Evolutionary conservation across 2,888 invertebrate species (phyloP).

Genomic region (Furcula furcula): DNA sequence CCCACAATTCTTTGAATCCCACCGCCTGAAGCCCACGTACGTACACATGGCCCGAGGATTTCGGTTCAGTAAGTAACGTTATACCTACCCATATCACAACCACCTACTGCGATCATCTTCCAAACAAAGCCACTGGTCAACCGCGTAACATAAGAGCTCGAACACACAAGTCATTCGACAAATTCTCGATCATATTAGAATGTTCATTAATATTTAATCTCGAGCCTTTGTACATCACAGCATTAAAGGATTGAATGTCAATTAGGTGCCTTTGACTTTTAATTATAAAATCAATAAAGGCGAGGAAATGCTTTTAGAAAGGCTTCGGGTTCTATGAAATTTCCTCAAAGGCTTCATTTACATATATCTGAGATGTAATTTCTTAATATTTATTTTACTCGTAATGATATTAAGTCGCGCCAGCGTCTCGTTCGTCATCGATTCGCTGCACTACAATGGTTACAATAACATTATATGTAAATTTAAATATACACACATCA

Average conservation of each 20-base stretch:
- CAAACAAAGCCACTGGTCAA: conserved; percentile 3
- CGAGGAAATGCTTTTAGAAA: conserved; percentile 8
- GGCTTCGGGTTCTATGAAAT: conserved; percentile 13
- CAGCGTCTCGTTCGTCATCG: too few relatives aligned
- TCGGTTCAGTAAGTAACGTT: too few relatives aligned
- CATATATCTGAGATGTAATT: too few relatives aligned
- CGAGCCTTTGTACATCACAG: conserved; percentile 4
- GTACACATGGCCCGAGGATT: too few relatives aligned
- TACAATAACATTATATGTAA: too few relatives aligned
- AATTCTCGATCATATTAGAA: conserved; percentile 5
- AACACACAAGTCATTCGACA: conserved; percentile 4
- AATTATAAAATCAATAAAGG: conserved; percentile 24
- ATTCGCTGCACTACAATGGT: too few relatives aligned
- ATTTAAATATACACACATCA: too few relatives aligned
- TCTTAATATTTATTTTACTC: too few relatives aligned
- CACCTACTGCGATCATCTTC: conserved; percentile 6
- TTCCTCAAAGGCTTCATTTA: conserved; percentile 1
- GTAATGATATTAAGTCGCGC: too few relatives aligned
- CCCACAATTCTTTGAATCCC: background rate
- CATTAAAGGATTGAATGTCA: conserved; percentile 20
- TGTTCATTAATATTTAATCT: conserved; percentile 15
- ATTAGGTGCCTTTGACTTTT: conserved; percentile 22
- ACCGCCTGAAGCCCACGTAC: conserved; percentile 7
- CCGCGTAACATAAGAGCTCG: conserved; percentile 8
- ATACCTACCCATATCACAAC: conserved; percentile 2